Base-by-base conservation (phyloP, 2,113 vertebrate genomes). In the Seriola dumerili region DNA sequence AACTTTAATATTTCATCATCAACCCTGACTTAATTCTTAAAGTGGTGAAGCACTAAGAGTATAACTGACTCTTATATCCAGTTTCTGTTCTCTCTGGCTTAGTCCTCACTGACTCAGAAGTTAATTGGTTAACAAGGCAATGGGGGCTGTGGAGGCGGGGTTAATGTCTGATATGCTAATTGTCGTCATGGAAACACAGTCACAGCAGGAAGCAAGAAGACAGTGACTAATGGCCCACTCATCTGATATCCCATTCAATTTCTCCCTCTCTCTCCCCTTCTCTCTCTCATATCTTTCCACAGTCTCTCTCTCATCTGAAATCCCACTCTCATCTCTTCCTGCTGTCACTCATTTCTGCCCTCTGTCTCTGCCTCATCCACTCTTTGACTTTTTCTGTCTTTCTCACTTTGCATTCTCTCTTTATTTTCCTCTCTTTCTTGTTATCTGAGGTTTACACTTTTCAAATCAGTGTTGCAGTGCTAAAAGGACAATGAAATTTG, bases 131-230 rank as follows among this genome's bases (percentile, higher is more conserved):
- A 94, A 91, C 83, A 71, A 89, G 86, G 57, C 61, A 80, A 63
- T 2, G 32, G 84, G 44, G 54, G 29, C 68, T 83, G 80, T 80
- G 69, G 76, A 86, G 85, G 83, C 59, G 79, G 85, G 85, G 88
- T 92, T 92, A 87, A 89, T 81, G 85, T 88, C 76, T 91, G 83
- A 88, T 90, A 93, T 93, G 91, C 76, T 90, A 93, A 90, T 90
- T 89, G 87, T 94, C 80, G 12, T 86, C 89, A 92, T 92, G 84
- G 91, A 91, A 92, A 94, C 91, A 88, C 79, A 78, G 78, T 92
- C 92, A 92, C 81, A 93, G 87, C 80, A 88, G 86, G 88, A 90
- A 87, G 91, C 78, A 83, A 86, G 88, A 90, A 90, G 86, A 83
- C 93, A 91, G 81, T 93, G 93, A 93, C 89, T 88, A 91, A 91